Evolutionary conservation across 1,140 invertebrate genomes (phyloP).

Genomic region (Procambarus clarkii): DNA sequence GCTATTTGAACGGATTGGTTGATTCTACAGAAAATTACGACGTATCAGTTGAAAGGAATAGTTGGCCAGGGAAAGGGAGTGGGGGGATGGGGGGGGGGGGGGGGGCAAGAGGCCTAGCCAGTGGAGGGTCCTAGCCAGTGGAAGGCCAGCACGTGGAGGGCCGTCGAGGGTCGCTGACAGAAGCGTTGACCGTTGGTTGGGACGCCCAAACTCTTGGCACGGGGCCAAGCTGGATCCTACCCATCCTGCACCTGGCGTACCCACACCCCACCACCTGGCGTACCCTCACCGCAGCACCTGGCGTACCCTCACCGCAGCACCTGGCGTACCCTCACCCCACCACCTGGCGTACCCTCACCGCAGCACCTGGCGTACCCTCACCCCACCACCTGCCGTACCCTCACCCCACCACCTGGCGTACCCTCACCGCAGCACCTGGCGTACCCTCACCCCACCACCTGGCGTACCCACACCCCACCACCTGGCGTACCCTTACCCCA

Average conservation of each 20-base stretch:
- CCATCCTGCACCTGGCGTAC: not conserved
- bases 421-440: no score
- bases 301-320: not conserved
- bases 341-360: not conserved
- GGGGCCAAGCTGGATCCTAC: not conserved
- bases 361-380: not conserved
- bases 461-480: no score
- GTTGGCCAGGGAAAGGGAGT: no score
- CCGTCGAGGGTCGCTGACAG: not conserved
- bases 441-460: no score
- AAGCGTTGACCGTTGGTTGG: not conserved
- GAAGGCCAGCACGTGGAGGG: no score
- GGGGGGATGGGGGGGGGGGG: no score
- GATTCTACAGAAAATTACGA: no score
- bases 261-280: not conserved
- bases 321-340: not conserved
- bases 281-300: not conserved
- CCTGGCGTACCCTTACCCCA: no score
- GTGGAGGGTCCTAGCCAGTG: no score
- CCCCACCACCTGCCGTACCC: not conserved
- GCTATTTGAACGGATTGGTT: no score
- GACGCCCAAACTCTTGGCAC: not conserved
- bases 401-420: not conserved
- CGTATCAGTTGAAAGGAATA: no score
- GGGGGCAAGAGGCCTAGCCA: no score